Percentiles rank a stretch among this genome's conserved stretches.
Conservation (phyloP, 1,140 invertebrate genomes). For the Trypoxylus dichotomus region DNA sequence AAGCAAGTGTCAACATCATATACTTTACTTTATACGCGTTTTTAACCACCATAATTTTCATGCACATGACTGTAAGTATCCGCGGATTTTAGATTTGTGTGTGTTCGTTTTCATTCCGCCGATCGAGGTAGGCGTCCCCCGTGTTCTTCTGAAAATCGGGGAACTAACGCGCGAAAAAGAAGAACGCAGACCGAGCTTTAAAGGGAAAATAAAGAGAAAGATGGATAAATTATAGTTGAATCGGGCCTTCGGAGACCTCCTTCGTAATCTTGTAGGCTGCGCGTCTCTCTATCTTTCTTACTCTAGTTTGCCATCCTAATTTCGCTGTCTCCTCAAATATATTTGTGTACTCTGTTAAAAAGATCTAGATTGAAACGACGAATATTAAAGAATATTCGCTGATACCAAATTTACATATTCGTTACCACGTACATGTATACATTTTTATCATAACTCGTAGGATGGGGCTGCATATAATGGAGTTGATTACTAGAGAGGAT, state of each 20-base stretch:
- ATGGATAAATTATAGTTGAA: background rate
- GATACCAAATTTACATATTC: background rate
- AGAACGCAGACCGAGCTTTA: conserved; percentile 29
- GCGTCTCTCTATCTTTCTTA: background rate
- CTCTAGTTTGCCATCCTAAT: conserved; percentile 28
- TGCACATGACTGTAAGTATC: conserved; percentile 31
- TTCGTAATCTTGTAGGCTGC: conserved; percentile 27
- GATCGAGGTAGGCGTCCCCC: conserved; percentile 5
- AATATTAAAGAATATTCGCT: conserved; percentile 31
- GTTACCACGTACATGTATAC: background rate
- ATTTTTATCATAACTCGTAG: no score
- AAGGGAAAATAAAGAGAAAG: background rate
- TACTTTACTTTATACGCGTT: no score
- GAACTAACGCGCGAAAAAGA: conserved; percentile 27
- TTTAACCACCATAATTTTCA: no score
- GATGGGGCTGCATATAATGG: background rate
- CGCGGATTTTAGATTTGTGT: conserved; percentile 42
- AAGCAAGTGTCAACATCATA: no score
- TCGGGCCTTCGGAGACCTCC: background rate
- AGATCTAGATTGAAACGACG: conserved; percentile 25
- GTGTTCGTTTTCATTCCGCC: conserved; percentile 35
- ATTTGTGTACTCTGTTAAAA: conserved; percentile 28
- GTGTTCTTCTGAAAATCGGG: conserved; percentile 7
- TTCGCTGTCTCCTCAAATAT: conserved; percentile 34
- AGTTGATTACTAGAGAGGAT: no score